These are phyloP conservation scores for Sussaba pulchella DNA, from an alignment of 2,888 invertebrate genomes.

Conservation along the genomic window DNA sequence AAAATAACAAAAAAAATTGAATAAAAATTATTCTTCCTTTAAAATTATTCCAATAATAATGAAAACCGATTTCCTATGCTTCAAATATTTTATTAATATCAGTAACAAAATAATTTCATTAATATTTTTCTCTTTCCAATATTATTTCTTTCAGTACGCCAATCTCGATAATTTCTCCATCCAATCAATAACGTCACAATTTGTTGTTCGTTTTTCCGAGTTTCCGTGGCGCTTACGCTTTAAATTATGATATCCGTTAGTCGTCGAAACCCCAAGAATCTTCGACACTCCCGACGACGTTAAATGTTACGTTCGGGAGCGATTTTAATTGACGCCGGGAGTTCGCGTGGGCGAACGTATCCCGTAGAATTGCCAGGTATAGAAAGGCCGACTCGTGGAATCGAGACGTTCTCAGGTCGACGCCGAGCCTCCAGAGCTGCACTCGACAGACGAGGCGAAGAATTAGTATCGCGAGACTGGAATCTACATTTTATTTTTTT, in stretches of 20 bases:
- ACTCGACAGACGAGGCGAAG: constrained; percentile 33
- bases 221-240: too few relatives aligned
- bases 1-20: too few relatives aligned
- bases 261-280: neutral
- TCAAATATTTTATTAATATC: too few relatives aligned
- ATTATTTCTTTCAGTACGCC: too few relatives aligned
- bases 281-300: neutral
- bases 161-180: too few relatives aligned
- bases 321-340: constrained; percentile 6
- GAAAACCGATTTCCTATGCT: too few relatives aligned
- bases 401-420: constrained; percentile 28
- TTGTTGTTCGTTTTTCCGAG: neutral
- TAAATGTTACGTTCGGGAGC: neutral
- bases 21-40: too few relatives aligned
- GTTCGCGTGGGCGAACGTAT: constrained; percentile 33
- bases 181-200: too few relatives aligned
- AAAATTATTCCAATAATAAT: too few relatives aligned
- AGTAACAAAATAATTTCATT: too few relatives aligned
- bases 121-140: too few relatives aligned
- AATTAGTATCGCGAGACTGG: constrained; percentile 49
- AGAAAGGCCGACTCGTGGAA: constrained; percentile 28
- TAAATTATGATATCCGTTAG: neutral
- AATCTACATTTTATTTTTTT: constrained; percentile 20
- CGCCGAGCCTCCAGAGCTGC: neutral
- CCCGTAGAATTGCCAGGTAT: neutral